Base-by-base conservation (phyloP, 1,140 invertebrate species). In the Apocrypta bakeri region DNA sequence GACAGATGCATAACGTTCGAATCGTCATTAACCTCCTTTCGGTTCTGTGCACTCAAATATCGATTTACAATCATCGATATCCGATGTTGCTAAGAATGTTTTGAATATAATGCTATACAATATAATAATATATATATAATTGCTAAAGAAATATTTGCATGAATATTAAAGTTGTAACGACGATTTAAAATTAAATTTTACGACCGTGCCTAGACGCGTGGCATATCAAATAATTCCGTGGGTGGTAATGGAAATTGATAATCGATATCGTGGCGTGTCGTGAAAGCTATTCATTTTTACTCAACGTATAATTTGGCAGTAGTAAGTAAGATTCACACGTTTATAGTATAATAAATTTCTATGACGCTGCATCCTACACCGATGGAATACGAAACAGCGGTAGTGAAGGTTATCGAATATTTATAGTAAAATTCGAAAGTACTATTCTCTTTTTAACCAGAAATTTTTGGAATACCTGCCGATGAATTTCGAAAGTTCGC, bases 391-490 rank as follows among this genome's bases (percentile, higher is more conserved):
- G 24, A 86, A 78, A 84, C 73, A 75, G 74, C 24, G 68, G 85
- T 84, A 84, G 83, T 76, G 78, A 71, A 66, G 42, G 76, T 80
- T 84, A 86, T 88, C 85, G 77, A 86, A 78, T 79, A n/a, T n/a
- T n/a, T n/a, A n/a, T n/a, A n/a, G n/a, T n/a, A n/a, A n/a, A n/a
- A n/a, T n/a, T n/a, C n/a, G n/a, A n/a, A n/a, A n/a, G n/a, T n/a
- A n/a, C n/a, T n/a, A n/a, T n/a, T n/a, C n/a, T n/a, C n/a, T n/a
- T n/a, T n/a, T n/a, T n/a, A n/a, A n/a, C n/a, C n/a, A n/a, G n/a
- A n/a, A n/a, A n/a, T 37, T 37, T 37, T 37, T 37, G 33, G 9
- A 37, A 37, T 37, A 37, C n/a, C n/a, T n/a, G n/a, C n/a, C n/a
- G n/a, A n/a, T n/a, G n/a, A n/a, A 48, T 48, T 48, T 48, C 12